Conservation (phyloP, 2,797 vertebrate species). For the Trachurus trachurus region DNA sequence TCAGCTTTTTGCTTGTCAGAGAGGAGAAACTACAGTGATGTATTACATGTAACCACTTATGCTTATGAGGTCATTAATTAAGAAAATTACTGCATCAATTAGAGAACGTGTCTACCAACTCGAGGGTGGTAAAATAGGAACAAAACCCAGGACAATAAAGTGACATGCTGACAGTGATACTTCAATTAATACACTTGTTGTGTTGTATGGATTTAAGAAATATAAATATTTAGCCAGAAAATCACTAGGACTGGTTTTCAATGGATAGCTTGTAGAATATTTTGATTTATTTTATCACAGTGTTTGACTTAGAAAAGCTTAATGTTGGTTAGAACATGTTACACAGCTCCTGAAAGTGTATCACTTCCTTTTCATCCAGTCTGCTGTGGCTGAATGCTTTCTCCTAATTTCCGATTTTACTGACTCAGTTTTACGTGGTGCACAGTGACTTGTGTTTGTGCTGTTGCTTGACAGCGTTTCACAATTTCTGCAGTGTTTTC, state of each 20-base stretch:
- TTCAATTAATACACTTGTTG: not conserved
- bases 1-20: conserved; percentile 1
- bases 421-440: not conserved
- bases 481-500: not conserved
- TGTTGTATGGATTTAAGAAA: not conserved
- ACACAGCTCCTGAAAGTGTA: not conserved
- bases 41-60: not conserved
- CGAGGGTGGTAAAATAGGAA: not conserved
- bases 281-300: not conserved
- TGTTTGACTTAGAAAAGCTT: not conserved
- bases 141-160: not conserved
- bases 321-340: not conserved
- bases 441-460: not conserved
- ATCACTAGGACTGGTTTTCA: not conserved
- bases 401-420: not conserved
- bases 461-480: not conserved
- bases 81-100: conserved; percentile 23
- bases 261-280: not conserved
- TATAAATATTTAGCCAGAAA: not conserved
- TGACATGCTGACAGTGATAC: not conserved
- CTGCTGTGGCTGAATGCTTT: not conserved
- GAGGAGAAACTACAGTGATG: not conserved
- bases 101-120: conserved; percentile 7
- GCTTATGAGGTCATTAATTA: conserved; percentile 28
- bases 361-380: not conserved